Conservation (phyloP, 2,888 invertebrate genomes). For the Meta bourneti region DNA sequence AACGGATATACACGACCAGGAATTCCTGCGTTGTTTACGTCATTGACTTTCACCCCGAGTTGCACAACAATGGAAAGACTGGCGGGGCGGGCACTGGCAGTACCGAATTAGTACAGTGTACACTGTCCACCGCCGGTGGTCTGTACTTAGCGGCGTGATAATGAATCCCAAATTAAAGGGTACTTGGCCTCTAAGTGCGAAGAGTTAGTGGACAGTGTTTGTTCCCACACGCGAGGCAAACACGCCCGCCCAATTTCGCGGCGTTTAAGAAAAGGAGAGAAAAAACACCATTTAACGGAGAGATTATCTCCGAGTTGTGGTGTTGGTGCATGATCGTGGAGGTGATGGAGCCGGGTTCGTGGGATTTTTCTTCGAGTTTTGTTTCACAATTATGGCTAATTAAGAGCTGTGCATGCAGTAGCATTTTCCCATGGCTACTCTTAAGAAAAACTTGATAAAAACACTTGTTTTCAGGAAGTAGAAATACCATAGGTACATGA, state of each 20-base stretch:
- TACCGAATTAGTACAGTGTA: conserved; percentile 44
- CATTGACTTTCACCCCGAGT: background rate
- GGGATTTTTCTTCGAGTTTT: conserved; percentile 3
- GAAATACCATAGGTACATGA: too few species aligned
- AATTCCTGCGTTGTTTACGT: conserved; percentile 61
- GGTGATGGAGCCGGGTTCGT: conserved; percentile 2
- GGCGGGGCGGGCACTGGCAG: conserved; percentile 16
- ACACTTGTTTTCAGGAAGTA: too few species aligned
- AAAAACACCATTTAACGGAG: conserved; percentile 29
- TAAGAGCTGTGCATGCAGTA: background rate
- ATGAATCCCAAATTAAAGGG: conserved; percentile 72
- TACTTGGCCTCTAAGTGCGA: conserved; percentile 25
- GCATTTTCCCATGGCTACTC: background rate
- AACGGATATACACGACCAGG: background rate
- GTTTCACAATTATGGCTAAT: background rate
- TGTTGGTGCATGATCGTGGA: conserved; percentile 24
- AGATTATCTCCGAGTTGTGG: background rate
- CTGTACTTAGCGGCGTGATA: conserved; percentile 75
- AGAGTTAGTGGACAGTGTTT: conserved; percentile 30
- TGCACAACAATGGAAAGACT: conserved; percentile 44
- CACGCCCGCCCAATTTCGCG: conserved; percentile 69
- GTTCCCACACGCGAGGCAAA: conserved; percentile 57
- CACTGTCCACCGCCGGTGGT: conserved; percentile 60
- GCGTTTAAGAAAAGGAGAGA: conserved; percentile 12
- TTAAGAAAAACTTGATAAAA: too few species aligned